Evolutionary conservation across 2,797 vertebrate species (phyloP), one percentile per base, ranked within the genome.

Genomic region (Gorsachius magnificus): DNA sequence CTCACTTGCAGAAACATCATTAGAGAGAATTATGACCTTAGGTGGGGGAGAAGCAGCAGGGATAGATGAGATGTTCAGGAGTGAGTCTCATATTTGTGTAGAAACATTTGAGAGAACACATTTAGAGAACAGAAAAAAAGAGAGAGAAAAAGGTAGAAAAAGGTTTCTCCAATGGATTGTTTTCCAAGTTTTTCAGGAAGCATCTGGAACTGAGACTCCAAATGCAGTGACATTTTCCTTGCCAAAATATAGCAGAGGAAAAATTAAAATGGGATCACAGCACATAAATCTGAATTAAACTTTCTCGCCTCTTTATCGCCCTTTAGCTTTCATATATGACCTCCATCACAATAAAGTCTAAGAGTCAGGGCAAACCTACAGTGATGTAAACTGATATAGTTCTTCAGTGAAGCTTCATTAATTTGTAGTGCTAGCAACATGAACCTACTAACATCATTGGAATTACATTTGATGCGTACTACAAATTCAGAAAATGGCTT

Each of bases 321-420:
- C 19, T 53, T 77, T 61, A 50, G 26, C 24, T 88, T 87, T 89
- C 82, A 43, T 51, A 6, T 61, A 43, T 41, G 80, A 83, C 54
- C 58, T 85, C 54, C 24, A 46, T 33, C 54, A 83, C 25, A 58
- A 35, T 20, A 8, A 85, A 86, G 25, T 35, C 36, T 68, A 38
- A 87, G 61, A 46, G 35, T 28, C 50, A 69, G 17, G 76, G 63
- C 54, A 95, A 88, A 48, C 14, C 17, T 41, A 6, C 18, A 36
- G 13, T 41, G 63, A 74, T 83, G 29, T 31, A 83, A 80, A 83
- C 33, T 78, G 41, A 54, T 45, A 16, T 0, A 81, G 83, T 16
- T 79, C 33, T 95, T 89, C 74, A 58, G 72, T n/a, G 54, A 90
- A 84, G 70, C 72, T 90, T 96, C 80, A 86, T 88, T 93, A 76